Conservation (phyloP, 2,888 invertebrate genomes). For the Ornithoptera alexandrae region DNA sequence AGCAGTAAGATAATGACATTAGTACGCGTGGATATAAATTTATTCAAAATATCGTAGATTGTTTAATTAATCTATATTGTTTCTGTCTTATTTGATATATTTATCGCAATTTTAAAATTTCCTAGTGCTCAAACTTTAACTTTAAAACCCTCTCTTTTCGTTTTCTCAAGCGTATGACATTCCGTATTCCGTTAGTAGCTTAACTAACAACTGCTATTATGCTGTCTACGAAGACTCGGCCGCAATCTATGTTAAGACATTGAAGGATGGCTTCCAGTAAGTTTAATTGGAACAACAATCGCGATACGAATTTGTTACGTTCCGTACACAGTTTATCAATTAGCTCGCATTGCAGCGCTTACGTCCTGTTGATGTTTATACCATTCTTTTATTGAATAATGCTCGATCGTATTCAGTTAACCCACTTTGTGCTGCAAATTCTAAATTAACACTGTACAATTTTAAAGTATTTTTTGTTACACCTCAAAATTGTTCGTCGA, state of each 20-base stretch:
- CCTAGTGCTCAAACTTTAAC: too few species aligned
- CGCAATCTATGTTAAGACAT: conserved; percentile 28
- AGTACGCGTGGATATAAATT: background rate
- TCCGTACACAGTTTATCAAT: conserved; percentile 60
- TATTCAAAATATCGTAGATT: background rate
- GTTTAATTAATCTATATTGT: background rate
- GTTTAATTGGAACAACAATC: conserved; percentile 61
- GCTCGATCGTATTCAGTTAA: conserved; percentile 36
- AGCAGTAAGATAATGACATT: background rate
- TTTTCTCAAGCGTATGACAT: conserved; percentile 13
- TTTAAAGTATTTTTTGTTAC: background rate
- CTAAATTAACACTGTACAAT: background rate
- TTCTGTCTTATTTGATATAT: background rate
- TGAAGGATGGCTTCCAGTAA: conserved; percentile 50
- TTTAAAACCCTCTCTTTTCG: conserved; percentile 37
- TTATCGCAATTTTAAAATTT: background rate
- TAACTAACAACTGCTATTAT: conserved; percentile 18
- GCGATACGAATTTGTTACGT: conserved; percentile 49
- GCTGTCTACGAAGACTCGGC: conserved; percentile 11
- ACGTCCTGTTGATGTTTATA: conserved; percentile 56
- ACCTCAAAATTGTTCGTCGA: too few species aligned
- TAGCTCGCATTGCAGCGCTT: conserved; percentile 57
- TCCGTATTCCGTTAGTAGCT: conserved; percentile 4
- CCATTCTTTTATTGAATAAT: conserved; percentile 60
- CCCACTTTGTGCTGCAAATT: conserved; percentile 19